Evolutionary conservation across 2,888 invertebrate species (phyloP), one percentile per base, ranked within the genome.

Genomic region (Meiosimyza platycephala): DNA sequence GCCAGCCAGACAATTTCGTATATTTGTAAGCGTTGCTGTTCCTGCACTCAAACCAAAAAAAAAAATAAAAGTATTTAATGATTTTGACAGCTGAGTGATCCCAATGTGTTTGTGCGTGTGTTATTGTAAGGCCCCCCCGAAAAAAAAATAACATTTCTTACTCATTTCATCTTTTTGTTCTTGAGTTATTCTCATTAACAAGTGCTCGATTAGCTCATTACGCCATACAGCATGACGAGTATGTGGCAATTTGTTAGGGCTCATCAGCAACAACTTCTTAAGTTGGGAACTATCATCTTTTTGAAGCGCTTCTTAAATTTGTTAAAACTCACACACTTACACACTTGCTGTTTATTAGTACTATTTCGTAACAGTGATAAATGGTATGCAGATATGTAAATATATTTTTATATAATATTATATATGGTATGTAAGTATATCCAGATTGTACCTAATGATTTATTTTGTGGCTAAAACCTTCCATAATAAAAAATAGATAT

Each of bases 1-100:
- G 64, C 12, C 64, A n/a, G n/a, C n/a, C 57, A 57, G 18, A n/a
- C 18, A 57, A 57, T n/a, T 12, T 16, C 54, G 6, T 40, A n/a
- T 33, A 40, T 62, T 33, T 62, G 62, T 62, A 63, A 63, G 64
- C 64, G 51, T 64, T 63, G 48, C 63, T 63, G 47, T 48, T 47
- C n/a, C 47, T 13, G 48, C 48, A 62, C 28, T 16, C 28, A 62
- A 16, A 40, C 28, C 33, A 62, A 62, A 62, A 62, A 62, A 62
- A 62, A 62, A 22, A n/a, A 18, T 18, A 15, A 64, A 40, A 40
- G 13, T 57, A 40, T 67, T 67, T 67, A 79, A 84, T 83, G 82
- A 82, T 78, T 84, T 81, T 84, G 84, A 84, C 84, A 84, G 84
- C 80, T 82, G 80, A 82, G 80, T 81, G 83, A 82, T 82, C 80